phyloP scores from a whole-genome alignment of 2,113 vertebrate species.

The Stercorarius parasiticus region DNA sequence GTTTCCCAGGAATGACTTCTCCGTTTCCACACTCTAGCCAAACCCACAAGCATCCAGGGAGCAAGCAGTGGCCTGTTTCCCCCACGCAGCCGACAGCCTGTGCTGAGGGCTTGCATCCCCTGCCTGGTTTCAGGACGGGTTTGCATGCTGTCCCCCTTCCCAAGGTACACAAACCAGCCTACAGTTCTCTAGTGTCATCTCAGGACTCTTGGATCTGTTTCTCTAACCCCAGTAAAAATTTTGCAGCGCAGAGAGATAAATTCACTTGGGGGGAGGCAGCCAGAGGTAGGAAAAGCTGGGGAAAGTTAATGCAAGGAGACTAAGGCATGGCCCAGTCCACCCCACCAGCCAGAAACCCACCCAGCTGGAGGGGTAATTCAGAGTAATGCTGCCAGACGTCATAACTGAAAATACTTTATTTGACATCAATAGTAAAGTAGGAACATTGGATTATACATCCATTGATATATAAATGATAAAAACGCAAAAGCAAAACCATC shows the following conservation, averaged over 20 bases:
- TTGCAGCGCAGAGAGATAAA: background rate
- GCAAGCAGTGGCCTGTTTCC: background rate
- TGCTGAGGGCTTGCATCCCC: background rate
- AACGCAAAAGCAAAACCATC: conserved; percentile 23
- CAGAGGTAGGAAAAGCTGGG: background rate
- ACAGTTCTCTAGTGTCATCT: background rate
- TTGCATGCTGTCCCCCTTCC: background rate
- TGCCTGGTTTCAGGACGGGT: background rate
- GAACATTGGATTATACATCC: background rate
- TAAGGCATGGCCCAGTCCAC: background rate
- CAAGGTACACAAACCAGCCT: background rate
- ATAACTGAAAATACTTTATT: conserved; percentile 72
- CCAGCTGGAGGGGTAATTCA: background rate
- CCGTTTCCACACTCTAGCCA: background rate
- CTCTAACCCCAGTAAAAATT: rapidly evolving
- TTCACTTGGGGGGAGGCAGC: background rate
- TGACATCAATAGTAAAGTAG: conserved; percentile 52
- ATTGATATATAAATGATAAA: conserved; percentile 24
- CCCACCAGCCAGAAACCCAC: background rate
- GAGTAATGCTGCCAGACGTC: background rate
- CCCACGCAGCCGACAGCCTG: background rate
- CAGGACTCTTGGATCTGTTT: background rate
- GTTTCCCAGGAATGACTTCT: background rate
- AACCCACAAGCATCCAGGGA: background rate
- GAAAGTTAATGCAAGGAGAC: background rate